These are phyloP conservation scores for Oncorhynchus nerka DNA, from an alignment of 2,113 vertebrate species.

Conservation along the genomic window DNA sequence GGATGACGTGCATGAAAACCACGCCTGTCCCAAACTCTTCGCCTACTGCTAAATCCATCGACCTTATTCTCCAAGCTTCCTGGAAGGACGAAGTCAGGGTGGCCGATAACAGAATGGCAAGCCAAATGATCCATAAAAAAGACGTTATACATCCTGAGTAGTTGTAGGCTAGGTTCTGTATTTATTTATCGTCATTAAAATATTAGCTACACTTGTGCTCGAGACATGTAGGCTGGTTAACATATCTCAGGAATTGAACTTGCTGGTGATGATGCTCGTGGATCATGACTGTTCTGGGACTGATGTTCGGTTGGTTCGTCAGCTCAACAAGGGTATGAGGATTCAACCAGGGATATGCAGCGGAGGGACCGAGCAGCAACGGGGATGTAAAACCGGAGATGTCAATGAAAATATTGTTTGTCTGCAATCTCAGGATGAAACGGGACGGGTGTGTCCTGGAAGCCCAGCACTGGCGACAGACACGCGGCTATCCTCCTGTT, in stretches of 20 bases:
- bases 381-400: slow-evolving; percentile 49
- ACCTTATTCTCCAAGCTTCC: too few relatives aligned
- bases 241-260: neutral
- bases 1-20: too few relatives aligned
- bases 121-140: neutral
- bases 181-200: neutral
- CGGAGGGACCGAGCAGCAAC: slow-evolving; percentile 36
- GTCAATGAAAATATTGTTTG: slow-evolving; percentile 35
- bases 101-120: neutral
- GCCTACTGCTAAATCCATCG: too few relatives aligned
- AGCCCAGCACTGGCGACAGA: slow-evolving; percentile 40
- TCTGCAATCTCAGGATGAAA: slow-evolving; percentile 53
- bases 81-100: neutral
- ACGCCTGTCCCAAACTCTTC: too few relatives aligned
- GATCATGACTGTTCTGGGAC: slow-evolving; percentile 50
- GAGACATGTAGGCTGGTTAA: neutral
- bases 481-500: slow-evolving; percentile 58
- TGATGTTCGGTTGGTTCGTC: slow-evolving; percentile 49
- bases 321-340: slow-evolving; percentile 43
- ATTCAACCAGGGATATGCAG: slow-evolving; percentile 47
- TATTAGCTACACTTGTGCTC: neutral
- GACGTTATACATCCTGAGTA: neutral
- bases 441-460: slow-evolving; percentile 43
- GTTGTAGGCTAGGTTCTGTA: neutral
- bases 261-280: slow-evolving; percentile 39